Evolutionary conservation across 2,888 invertebrate species (phyloP), one percentile per base, ranked within the genome.

Genomic region (Ectemnius cavifrons): DNA sequence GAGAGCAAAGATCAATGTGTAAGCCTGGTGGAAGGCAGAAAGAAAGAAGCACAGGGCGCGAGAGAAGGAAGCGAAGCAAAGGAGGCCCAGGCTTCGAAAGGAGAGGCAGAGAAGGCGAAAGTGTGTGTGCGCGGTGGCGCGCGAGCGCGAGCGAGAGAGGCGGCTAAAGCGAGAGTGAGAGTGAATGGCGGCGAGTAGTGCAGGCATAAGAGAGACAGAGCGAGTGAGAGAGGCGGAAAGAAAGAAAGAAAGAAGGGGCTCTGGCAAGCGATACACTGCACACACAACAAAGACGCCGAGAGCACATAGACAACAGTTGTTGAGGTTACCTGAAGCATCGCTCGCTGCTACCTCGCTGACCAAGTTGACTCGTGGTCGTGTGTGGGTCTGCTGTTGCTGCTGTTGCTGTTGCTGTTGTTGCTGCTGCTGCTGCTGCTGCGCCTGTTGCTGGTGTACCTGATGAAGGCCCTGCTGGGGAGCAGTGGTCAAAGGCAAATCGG

Each of bases 251-350:
- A 64, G 71, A 67, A 64, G 45, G 74, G 70, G 77, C 79, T 79
- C 82, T 80, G 84, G 85, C 84, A 86, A 86, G 85, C 85, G 81
- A 81, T 81, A 78, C 73, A 79, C 79, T 77, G 78, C 80, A 71
- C 37, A 37, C 28, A 69, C 72, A 81, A 80, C 74, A 80, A 73
- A 79, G 80, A 64, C 65, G 46, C 61, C 27, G 56, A 69, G 76
- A 70, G 72, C 72, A 52, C 52, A 76, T 68, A 75, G 78, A 73
- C 46, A 71, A 65, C 73, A 73, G 61, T 68, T 52, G 75, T 83
- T 84, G 78, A 85, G 82, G 80, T 82, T 88, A 89, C 89, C 89
- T 87, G 88, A 72, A 74, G 81, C 77, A 80, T 81, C 86, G 72
- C 75, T 83, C 61, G 75, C 80, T 69, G 75, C 66, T 61, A 84